Evolutionary conservation across 1,140 invertebrate species (phyloP).

Genomic region (Eumaeus atala): DNA sequence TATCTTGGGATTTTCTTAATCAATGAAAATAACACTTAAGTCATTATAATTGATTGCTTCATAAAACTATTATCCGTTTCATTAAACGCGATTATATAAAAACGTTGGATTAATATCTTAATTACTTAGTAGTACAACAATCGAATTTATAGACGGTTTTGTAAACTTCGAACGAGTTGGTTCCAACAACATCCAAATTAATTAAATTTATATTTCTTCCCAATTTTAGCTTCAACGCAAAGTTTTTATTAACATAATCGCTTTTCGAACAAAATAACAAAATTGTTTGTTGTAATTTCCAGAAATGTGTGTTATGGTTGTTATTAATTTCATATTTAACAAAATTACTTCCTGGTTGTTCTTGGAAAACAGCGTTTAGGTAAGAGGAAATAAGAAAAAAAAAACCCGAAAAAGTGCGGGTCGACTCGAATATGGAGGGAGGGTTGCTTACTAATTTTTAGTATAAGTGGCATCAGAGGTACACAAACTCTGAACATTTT

Average conservation of each 20-base stretch:
- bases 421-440: too few relatives aligned
- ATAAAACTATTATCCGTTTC: neutral
- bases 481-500: too few relatives aligned
- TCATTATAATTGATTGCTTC: neutral
- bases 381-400: too few relatives aligned
- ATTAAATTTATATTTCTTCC: conserved; percentile 10
- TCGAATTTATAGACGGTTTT: conserved; percentile 11
- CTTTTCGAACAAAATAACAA: conserved; percentile 10
- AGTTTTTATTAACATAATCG: conserved; percentile 11
- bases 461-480: too few relatives aligned
- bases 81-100: neutral
- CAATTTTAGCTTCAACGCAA: conserved; percentile 3
- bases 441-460: too few relatives aligned
- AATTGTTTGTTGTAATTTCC: conserved; percentile 2
- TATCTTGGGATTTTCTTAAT: too few relatives aligned
- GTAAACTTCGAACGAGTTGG: conserved; percentile 7
- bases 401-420: too few relatives aligned
- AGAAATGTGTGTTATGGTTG: neutral
- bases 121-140: conserved; percentile 8
- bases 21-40: too few relatives aligned
- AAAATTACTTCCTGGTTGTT: neutral
- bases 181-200: conserved; percentile 1
- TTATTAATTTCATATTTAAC: conserved; percentile 5
- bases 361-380: too few relatives aligned
- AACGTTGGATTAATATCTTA: conserved; percentile 1